Evolutionary conservation across 2,113 vertebrate genomes (phyloP).

Genomic region (Nipponia nippon): DNA sequence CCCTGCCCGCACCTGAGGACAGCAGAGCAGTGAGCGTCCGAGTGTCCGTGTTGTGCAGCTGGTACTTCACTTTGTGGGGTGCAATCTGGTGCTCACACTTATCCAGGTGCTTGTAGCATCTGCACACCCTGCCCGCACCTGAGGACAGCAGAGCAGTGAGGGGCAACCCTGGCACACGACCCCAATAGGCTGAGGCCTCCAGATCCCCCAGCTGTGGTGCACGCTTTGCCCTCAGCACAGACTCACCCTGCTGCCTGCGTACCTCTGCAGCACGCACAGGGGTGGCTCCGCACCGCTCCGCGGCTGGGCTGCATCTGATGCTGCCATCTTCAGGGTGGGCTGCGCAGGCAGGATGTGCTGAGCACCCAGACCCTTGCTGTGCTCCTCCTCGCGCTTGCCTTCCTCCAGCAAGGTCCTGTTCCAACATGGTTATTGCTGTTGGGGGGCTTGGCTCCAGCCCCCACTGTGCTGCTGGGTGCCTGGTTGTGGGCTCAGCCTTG

Average conservation of each 20-base stretch:
- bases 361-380: not conserved
- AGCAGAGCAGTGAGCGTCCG: not conserved
- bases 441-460: not conserved
- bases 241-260: not conserved
- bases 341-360: fast-evolving
- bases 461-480: not conserved
- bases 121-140: constrained; percentile 65
- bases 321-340: not conserved
- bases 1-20: constrained; percentile 33
- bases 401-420: not conserved
- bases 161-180: not conserved
- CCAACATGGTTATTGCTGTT: not conserved
- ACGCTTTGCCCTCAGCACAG: fast-evolving
- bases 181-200: fast-evolving
- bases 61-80: constrained; percentile 71
- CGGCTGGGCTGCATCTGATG: fast-evolving
- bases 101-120: constrained; percentile 68
- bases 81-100: constrained; percentile 72
- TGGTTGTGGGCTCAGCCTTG: not conserved
- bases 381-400: fast-evolving
- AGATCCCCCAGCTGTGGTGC: fast-evolving
- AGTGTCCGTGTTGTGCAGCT: constrained; percentile 68
- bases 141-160: not conserved
- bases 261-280: fast-evolving
- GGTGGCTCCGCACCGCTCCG: fast-evolving